Percentiles rank a stretch among this genome's conserved stretches.
Evolutionary conservation across 92 coral and sea anemone species (phyloP).

Genomic region (Porites rus): DNA sequence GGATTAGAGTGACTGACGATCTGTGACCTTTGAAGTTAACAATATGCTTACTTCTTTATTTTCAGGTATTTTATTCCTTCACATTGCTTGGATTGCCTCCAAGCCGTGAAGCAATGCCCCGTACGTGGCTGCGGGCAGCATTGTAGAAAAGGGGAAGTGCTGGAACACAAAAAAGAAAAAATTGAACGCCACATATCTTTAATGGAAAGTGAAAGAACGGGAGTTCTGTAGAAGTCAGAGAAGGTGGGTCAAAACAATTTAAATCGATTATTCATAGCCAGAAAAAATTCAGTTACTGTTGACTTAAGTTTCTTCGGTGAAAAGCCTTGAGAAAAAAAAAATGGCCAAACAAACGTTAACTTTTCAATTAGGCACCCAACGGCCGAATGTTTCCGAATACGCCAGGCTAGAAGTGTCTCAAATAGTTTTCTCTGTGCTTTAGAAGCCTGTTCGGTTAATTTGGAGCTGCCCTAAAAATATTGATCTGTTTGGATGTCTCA

Average conservation of each 20-base stretch:
- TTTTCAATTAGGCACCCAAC: too few relatives aligned
- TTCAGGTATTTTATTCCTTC: constrained; percentile 30
- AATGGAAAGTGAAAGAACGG: constrained; percentile 31
- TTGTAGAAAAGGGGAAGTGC: constrained; percentile 28
- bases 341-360: too few relatives aligned
- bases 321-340: too few relatives aligned
- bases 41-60: constrained; percentile 17
- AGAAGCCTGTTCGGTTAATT: too few relatives aligned
- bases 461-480: too few relatives aligned
- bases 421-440: too few relatives aligned
- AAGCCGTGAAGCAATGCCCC: constrained; percentile 28
- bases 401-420: too few relatives aligned
- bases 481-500: too few relatives aligned
- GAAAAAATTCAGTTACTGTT: too few relatives aligned
- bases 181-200: constrained; percentile 23
- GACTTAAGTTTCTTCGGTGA: too few relatives aligned
- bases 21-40: constrained; percentile 25
- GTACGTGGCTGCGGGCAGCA: constrained; percentile 38
- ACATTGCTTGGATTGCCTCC: constrained; percentile 35
- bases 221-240: constrained; percentile 25
- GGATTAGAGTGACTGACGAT: constrained; percentile 33
- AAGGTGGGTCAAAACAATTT: constrained; percentile 4
- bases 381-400: too few relatives aligned
- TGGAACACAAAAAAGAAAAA: constrained; percentile 15
- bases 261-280: too few relatives aligned